Evolutionary conservation across 2,797 vertebrate species (phyloP).

Genomic region (Artibeus jamaicensis): DNA sequence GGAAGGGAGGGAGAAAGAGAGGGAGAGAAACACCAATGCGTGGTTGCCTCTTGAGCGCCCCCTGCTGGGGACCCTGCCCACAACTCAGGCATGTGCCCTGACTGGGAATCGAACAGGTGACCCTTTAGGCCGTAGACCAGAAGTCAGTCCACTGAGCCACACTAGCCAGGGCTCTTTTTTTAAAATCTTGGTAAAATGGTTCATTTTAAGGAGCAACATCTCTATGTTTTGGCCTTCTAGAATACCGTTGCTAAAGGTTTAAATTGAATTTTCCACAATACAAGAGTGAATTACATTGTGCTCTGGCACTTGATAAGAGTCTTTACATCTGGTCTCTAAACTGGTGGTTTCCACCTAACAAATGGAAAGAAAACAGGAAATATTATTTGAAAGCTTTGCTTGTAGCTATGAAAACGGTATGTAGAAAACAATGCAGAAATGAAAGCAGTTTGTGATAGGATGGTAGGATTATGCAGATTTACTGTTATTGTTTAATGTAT

Average conservation of each 20-base stretch:
- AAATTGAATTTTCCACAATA: background rate
- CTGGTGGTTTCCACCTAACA: background rate
- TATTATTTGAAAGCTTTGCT: background rate
- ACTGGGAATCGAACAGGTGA: too few relatives aligned
- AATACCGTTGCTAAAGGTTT: background rate
- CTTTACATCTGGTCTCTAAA: background rate
- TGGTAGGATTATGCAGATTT: background rate
- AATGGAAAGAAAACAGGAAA: background rate
- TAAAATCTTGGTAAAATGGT: background rate
- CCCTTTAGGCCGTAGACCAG: too few relatives aligned
- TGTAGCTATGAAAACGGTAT: background rate
- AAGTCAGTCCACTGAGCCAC: too few relatives aligned
- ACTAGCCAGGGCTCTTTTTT: too few relatives aligned
- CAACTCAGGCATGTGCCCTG: too few relatives aligned
- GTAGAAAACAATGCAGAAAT: background rate
- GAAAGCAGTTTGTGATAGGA: background rate
- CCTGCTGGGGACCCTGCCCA: too few relatives aligned
- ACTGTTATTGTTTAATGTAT: background rate
- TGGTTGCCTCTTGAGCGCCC: too few relatives aligned
- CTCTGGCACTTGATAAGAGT: background rate
- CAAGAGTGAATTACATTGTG: background rate
- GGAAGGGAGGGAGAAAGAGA: too few relatives aligned
- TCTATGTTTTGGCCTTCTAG: background rate
- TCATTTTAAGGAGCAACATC: background rate
- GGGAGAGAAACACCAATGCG: too few relatives aligned